Evolutionary conservation across 1,140 invertebrate species (phyloP).

Genomic region (Tetragonula clypearis): DNA sequence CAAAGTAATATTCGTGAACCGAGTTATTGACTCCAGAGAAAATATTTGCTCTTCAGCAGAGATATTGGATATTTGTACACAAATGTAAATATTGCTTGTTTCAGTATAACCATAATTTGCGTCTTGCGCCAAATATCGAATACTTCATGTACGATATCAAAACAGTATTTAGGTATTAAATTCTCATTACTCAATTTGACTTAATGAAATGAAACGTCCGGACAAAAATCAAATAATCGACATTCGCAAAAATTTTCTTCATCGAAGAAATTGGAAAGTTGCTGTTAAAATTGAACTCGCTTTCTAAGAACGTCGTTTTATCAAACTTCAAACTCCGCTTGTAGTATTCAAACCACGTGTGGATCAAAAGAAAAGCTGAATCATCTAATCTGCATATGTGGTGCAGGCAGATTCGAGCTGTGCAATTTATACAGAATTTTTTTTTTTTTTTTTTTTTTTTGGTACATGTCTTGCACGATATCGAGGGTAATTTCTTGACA

Average conservation of each 20-base stretch:
- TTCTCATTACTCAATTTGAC: not conserved
- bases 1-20: not conserved
- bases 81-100: not conserved
- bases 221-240: not conserved
- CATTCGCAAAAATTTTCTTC: not conserved
- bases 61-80: not conserved
- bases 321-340: not conserved
- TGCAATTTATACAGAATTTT: not conserved
- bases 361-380: not conserved
- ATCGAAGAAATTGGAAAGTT: not conserved
- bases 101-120: no score
- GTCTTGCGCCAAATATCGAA: not conserved
- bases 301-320: not conserved
- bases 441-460: not conserved
- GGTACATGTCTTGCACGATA: not conserved
- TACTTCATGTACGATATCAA: not conserved
- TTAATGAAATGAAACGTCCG: not conserved
- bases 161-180: not conserved
- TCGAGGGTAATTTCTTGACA: not conserved
- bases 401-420: not conserved
- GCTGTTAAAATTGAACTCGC: not conserved
- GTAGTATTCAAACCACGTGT: not conserved
- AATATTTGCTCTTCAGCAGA: not conserved
- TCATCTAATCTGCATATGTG: not conserved
- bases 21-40: not conserved